Percentiles rank a stretch among this genome's conserved stretches.
phyloP scores from a whole-genome alignment of 37 sponge, comb jelly and placozoan genomes.

The Lycopodina hypogea region DNA sequence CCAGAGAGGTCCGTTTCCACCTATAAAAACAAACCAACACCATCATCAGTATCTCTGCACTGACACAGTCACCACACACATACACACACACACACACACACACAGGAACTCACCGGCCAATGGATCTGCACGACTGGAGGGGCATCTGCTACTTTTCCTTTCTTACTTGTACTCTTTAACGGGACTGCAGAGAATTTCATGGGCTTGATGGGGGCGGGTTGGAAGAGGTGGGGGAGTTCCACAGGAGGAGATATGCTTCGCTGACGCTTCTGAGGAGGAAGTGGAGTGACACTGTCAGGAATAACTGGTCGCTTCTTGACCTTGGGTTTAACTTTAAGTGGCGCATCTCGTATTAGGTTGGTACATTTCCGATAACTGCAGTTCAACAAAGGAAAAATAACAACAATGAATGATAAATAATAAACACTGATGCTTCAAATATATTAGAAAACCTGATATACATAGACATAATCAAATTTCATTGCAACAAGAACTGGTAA shows the following conservation, averaged over 20 bases:
- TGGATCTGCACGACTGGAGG: slow-evolving; percentile 41
- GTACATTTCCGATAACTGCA: slow-evolving; percentile 61
- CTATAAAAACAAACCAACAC: background rate
- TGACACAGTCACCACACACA: no score
- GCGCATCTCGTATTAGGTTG: slow-evolving; percentile 36
- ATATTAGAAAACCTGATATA: no score
- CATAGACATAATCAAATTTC: no score
- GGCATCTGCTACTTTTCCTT: slow-evolving; percentile 5
- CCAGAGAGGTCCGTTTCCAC: slow-evolving; percentile 13
- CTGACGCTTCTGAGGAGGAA: background rate
- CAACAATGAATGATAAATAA: background rate
- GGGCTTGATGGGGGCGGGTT: slow-evolving; percentile 42
- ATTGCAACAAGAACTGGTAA: no score
- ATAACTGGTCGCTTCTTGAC: background rate
- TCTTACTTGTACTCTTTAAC: background rate
- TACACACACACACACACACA: no score
- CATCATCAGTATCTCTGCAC: no score
- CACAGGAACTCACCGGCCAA: slow-evolving; percentile 65
- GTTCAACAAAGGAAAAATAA: background rate
- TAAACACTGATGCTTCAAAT: no score
- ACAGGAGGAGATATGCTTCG: background rate
- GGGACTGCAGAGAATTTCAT: slow-evolving; percentile 2
- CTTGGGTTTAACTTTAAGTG: slow-evolving; percentile 23
- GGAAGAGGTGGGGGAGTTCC: background rate
- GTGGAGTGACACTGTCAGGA: background rate